A percentile compares a stretch with the other conserved stretches of the same genome.
phyloP scores from a whole-genome alignment of 2,797 vertebrate genomes.

The Anabacerthia variegaticeps region DNA sequence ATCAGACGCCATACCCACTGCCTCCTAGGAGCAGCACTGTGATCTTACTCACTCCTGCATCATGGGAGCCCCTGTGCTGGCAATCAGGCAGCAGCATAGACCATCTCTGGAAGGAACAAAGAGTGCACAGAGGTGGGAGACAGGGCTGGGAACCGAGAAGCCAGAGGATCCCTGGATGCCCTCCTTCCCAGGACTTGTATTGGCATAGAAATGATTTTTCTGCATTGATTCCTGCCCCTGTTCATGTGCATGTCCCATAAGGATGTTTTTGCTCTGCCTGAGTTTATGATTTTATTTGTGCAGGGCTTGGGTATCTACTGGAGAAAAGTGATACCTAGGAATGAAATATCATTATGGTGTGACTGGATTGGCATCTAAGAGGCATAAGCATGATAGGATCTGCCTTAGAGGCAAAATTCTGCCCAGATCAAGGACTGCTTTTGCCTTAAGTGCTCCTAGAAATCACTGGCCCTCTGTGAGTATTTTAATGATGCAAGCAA shows the following conservation, averaged over 20 bases:
- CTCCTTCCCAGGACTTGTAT: background rate
- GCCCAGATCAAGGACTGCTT: background rate
- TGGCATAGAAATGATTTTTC: background rate
- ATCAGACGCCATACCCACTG: background rate
- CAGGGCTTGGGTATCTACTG: background rate
- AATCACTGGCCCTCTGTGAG: background rate
- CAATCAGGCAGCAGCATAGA: background rate
- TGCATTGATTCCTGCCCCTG: background rate
- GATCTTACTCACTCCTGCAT: constrained; percentile 38
- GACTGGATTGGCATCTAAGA: background rate
- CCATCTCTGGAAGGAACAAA: constrained; percentile 15
- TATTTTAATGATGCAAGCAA: background rate
- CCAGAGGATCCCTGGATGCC: background rate
- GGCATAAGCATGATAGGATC: background rate
- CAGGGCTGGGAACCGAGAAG: background rate
- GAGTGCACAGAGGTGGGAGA: background rate
- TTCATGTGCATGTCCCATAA: background rate
- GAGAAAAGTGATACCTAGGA: background rate
- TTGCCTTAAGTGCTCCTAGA: background rate
- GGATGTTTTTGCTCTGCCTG: background rate
- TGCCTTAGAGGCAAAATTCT: background rate
- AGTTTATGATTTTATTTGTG: background rate
- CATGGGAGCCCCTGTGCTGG: constrained; percentile 5
- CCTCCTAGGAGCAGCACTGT: constrained; percentile 40
- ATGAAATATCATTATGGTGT: background rate